Conservation (phyloP, 2,113 vertebrate species). For the Heterocephalus glaber region DNA sequence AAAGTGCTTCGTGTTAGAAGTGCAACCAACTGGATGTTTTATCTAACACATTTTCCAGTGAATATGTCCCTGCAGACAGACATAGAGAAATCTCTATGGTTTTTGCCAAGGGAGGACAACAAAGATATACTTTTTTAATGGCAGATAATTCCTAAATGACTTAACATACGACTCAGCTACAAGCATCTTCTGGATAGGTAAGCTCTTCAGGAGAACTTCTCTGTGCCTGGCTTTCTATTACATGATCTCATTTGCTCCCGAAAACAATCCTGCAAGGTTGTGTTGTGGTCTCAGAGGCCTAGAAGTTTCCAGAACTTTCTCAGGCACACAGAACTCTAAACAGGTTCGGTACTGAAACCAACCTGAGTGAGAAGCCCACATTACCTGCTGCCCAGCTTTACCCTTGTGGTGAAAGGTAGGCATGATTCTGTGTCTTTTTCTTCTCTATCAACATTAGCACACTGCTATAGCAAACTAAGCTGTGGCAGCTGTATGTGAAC, state of each 20-base stretch:
- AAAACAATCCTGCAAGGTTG: not conserved
- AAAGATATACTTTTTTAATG: constrained; percentile 11
- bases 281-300: not conserved
- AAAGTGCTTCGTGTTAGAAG: not conserved
- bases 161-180: not conserved
- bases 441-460: not conserved
- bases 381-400: not conserved
- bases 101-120: not conserved
- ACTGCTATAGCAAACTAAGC: not conserved
- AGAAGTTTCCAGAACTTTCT: not conserved
- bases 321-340: not conserved
- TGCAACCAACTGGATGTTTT: not conserved
- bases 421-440: not conserved
- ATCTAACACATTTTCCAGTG: not conserved
- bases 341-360: not conserved
- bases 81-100: not conserved
- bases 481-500: not conserved
- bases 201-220: not conserved
- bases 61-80: not conserved
- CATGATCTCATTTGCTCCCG: not conserved
- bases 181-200: not conserved
- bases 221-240: not conserved
- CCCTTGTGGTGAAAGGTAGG: not conserved
- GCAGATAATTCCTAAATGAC: not conserved
- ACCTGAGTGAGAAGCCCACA: not conserved